Evolutionary conservation across 2,888 invertebrate species (phyloP).

Genomic region (Atrina japonica): DNA sequence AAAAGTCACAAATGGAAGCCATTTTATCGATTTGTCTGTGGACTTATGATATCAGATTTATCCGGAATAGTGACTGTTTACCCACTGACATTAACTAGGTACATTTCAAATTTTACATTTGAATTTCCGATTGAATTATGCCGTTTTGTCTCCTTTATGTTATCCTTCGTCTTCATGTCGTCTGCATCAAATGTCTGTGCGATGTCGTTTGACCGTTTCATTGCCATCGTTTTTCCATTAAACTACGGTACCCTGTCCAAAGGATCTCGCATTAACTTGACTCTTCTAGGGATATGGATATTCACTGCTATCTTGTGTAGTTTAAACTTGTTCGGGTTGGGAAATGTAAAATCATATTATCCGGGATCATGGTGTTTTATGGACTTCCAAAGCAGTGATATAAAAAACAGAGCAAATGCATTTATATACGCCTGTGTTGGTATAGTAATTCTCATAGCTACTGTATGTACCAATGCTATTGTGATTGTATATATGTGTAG

Average conservation of each 20-base stretch:
- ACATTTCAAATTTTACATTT: slow-evolving; percentile 15
- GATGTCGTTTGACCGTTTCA: slow-evolving; percentile 38
- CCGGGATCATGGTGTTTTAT: slow-evolving; percentile 44
- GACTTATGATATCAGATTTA: slow-evolving; percentile 23
- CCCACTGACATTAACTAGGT: slow-evolving; percentile 25
- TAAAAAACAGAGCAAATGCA: slow-evolving; percentile 6
- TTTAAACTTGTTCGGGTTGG: slow-evolving; percentile 31
- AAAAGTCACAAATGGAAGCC: slow-evolving; percentile 41
- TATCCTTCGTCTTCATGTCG: slow-evolving; percentile 27
- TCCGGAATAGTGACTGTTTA: slow-evolving; percentile 21
- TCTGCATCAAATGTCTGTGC: slow-evolving; percentile 31
- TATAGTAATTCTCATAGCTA: slow-evolving; percentile 19
- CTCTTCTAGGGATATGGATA: slow-evolving; percentile 24
- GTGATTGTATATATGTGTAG: not conserved
- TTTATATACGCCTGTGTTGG: slow-evolving; percentile 30
- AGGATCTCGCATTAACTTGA: slow-evolving; percentile 1
- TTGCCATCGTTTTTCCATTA: slow-evolving; percentile 32
- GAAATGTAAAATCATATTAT: slow-evolving; percentile 29
- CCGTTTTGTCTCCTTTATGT: slow-evolving; percentile 32
- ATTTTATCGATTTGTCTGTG: slow-evolving; percentile 34
- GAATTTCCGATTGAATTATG: slow-evolving; percentile 16
- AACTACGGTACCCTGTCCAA: slow-evolving; percentile 24
- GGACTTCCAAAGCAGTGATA: slow-evolving; percentile 20
- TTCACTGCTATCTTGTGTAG: slow-evolving; percentile 19
- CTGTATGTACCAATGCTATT: slow-evolving; percentile 16